Percentiles rank a stretch among this genome's conserved stretches.
Conservation (phyloP, 2,113 vertebrate genomes). For the Thunnus maccoyii region DNA sequence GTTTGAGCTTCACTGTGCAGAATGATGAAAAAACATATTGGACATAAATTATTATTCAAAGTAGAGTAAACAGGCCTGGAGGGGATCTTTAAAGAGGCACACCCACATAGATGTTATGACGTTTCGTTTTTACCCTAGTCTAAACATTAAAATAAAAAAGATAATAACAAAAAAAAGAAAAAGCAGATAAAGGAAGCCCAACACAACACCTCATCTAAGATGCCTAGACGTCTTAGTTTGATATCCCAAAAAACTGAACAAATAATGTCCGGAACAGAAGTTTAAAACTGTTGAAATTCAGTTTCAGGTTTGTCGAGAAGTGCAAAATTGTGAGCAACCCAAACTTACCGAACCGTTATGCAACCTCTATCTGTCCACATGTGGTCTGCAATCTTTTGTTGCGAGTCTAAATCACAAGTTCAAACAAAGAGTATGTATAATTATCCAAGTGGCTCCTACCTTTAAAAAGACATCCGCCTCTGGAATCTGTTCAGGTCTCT, state of each 20-base stretch:
- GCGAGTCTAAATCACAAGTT: constrained; percentile 18
- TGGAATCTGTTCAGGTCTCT: constrained; percentile 60
- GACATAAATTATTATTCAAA: neutral
- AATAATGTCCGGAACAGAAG: neutral
- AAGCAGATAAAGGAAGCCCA: neutral
- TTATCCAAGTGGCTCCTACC: constrained; percentile 66
- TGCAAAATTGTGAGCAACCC: constrained; percentile 26
- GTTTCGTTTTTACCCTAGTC: neutral
- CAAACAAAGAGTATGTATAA: neutral
- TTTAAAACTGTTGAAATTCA: constrained; percentile 19
- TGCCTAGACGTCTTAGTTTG: too few species aligned
- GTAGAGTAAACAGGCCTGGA: neutral
- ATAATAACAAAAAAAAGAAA: too few species aligned
- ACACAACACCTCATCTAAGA: neutral
- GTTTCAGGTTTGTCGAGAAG: constrained; percentile 3
- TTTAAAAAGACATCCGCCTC: constrained; percentile 62
- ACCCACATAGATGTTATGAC: constrained; percentile 25
- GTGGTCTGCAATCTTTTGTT: constrained; percentile 21
- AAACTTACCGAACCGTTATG: constrained; percentile 51
- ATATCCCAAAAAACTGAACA: neutral
- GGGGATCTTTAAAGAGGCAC: constrained; percentile 37
- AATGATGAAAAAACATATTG: too few species aligned
- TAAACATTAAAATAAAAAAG: neutral
- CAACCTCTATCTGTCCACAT: constrained; percentile 44
- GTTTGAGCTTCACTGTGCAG: too few species aligned